Percentiles rank a stretch among this genome's conserved stretches.
These are phyloP conservation scores for Geodia barretti DNA, from an alignment of 37 sponge, comb jelly and placozoan genomes.

Conservation along the genomic window DNA sequence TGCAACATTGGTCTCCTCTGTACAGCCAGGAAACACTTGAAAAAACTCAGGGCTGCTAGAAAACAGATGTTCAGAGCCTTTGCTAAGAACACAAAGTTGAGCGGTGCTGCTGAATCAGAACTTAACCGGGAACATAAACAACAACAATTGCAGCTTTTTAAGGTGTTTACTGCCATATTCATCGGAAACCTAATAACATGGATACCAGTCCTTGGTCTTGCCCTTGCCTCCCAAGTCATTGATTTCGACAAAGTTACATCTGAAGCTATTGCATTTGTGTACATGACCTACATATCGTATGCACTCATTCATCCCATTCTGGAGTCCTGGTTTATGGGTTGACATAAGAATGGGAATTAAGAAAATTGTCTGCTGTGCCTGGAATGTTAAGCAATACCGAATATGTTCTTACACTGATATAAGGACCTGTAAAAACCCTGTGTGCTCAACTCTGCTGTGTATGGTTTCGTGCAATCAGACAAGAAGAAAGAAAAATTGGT, in stretches of 20 bases:
- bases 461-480: too few relatives aligned
- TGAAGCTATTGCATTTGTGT: slow-evolving; percentile 25
- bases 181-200: slow-evolving; percentile 43
- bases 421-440: too few relatives aligned
- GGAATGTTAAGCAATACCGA: too few relatives aligned
- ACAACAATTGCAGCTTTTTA: slow-evolving; percentile 37
- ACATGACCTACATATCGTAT: slow-evolving; percentile 15
- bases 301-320: slow-evolving; percentile 46
- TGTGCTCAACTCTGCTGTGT: too few relatives aligned
- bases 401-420: too few relatives aligned
- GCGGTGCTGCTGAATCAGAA: background rate
- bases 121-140: slow-evolving; percentile 4
- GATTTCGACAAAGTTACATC: slow-evolving; percentile 1
- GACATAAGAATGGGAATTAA: too few relatives aligned
- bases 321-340: slow-evolving; percentile 64
- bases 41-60: background rate
- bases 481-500: too few relatives aligned
- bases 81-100: too few relatives aligned
- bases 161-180: slow-evolving; percentile 53
- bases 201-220: slow-evolving; percentile 20
- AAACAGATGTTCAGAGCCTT: too few relatives aligned
- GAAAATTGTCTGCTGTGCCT: too few relatives aligned
- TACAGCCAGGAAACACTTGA: slow-evolving; percentile 13
- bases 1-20: slow-evolving; percentile 42
- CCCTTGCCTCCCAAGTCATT: background rate